Conservation (phyloP, 2,888 invertebrate species). For the Lottia scabra region DNA sequence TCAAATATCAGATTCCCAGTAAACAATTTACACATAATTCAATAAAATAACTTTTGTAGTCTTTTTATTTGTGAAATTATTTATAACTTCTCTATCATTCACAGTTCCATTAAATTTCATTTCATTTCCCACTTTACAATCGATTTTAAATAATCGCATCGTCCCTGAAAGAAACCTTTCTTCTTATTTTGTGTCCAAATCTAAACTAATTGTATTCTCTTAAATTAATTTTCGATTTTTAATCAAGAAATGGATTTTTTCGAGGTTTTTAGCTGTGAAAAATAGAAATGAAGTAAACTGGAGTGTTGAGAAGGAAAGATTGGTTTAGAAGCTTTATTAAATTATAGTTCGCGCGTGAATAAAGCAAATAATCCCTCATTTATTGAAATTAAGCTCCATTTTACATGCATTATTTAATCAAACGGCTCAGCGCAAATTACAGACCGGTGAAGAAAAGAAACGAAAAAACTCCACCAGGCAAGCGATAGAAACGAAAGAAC, state of each 20-base stretch:
- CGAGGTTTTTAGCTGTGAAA: too few relatives aligned
- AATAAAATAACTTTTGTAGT: too few relatives aligned
- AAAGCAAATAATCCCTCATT: constrained; percentile 5
- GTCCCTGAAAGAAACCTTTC: too few relatives aligned
- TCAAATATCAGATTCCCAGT: too few relatives aligned
- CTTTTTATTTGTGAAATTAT: too few relatives aligned
- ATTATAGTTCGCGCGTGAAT: constrained; percentile 2
- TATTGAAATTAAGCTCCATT: constrained; percentile 3
- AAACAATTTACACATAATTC: too few relatives aligned
- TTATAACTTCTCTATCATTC: too few relatives aligned
- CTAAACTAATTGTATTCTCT: not conserved
- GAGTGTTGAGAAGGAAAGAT: not conserved
- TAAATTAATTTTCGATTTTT: constrained; percentile 6
- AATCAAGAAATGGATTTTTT: not conserved
- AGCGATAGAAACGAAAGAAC: not conserved
- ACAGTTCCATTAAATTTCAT: too few relatives aligned
- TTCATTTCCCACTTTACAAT: too few relatives aligned
- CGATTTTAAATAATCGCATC: too few relatives aligned
- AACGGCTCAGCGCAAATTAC: not conserved
- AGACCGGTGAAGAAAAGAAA: not conserved
- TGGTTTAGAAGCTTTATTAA: not conserved
- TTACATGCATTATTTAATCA: constrained; percentile 7
- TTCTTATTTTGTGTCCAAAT: too few relatives aligned
- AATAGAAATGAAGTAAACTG: too few relatives aligned
- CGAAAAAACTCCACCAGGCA: not conserved